Conservation (phyloP, 2,113 vertebrate species). For the Scopus umbretta region DNA sequence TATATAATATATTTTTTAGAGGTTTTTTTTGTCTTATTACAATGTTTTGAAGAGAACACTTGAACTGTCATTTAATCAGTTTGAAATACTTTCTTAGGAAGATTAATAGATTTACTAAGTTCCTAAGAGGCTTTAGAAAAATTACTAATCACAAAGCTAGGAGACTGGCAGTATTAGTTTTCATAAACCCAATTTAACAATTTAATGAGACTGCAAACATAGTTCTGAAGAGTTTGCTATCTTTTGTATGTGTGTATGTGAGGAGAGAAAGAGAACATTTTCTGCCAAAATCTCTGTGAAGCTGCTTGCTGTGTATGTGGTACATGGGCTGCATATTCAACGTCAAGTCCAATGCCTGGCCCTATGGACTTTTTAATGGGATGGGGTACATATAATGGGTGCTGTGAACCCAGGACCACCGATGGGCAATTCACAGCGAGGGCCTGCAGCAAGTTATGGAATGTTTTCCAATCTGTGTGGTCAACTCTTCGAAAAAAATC, state of each 20-base stretch:
- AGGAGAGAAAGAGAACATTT: not conserved
- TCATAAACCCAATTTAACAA: not conserved
- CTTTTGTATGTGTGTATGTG: not conserved
- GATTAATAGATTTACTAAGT: constrained; percentile 13
- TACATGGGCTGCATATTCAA: not conserved
- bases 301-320: not conserved
- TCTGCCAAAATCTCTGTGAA: not conserved
- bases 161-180: not conserved
- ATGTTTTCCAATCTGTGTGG: not conserved
- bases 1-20: not conserved
- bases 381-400: not conserved
- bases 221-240: not conserved
- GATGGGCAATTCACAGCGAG: not conserved
- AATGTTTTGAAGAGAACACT: not conserved
- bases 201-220: not conserved
- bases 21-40: not conserved
- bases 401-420: not conserved
- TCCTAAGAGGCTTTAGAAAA: constrained; percentile 16
- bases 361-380: not conserved
- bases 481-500: not conserved
- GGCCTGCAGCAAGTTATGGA: not conserved
- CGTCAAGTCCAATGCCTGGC: not conserved
- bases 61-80: not conserved
- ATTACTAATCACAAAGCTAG: not conserved
- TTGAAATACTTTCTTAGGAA: not conserved